Conservation (phyloP, 2,113 vertebrate species). For the Oncorhynchus masou region DNA sequence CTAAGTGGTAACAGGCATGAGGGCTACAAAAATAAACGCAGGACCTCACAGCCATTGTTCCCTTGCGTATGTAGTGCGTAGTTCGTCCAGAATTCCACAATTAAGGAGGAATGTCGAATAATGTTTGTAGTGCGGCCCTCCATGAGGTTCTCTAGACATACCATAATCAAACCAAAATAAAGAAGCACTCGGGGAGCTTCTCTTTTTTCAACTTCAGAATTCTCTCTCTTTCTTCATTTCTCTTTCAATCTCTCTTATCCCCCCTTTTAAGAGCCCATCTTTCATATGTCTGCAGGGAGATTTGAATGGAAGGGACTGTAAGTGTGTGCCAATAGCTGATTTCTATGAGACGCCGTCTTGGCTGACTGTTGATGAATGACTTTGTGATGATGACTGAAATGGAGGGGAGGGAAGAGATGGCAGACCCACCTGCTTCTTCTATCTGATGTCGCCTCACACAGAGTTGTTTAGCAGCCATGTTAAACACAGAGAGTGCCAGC, state of each 20-base stretch:
- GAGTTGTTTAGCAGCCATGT: constrained; percentile 59
- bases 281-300: constrained; percentile 43
- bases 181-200: constrained; percentile 61
- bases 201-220: constrained; percentile 36
- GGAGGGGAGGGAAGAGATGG: constrained; percentile 28
- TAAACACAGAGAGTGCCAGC: constrained; percentile 53
- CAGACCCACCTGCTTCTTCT: constrained; percentile 59
- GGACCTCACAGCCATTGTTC: constrained; percentile 67
- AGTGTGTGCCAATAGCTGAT: constrained; percentile 51
- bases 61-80: constrained; percentile 47
- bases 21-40: constrained; percentile 70
- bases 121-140: constrained; percentile 63
- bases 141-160: constrained; percentile 59
- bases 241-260: neutral
- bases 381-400: constrained; percentile 61
- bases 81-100: constrained; percentile 73
- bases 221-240: neutral
- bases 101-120: constrained; percentile 72
- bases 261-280: constrained; percentile 28
- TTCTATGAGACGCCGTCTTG: constrained; percentile 51
- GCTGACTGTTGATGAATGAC: constrained; percentile 60
- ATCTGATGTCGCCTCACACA: constrained; percentile 61
- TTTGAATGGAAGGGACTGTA: constrained; percentile 12
- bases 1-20: constrained; percentile 70
- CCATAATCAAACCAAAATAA: constrained; percentile 74